A percentile compares a stretch with the other conserved stretches of the same genome.
These are phyloP conservation scores for Diorhabda carinulata DNA, from an alignment of 1,140 invertebrate species.

Conservation along the genomic window DNA sequence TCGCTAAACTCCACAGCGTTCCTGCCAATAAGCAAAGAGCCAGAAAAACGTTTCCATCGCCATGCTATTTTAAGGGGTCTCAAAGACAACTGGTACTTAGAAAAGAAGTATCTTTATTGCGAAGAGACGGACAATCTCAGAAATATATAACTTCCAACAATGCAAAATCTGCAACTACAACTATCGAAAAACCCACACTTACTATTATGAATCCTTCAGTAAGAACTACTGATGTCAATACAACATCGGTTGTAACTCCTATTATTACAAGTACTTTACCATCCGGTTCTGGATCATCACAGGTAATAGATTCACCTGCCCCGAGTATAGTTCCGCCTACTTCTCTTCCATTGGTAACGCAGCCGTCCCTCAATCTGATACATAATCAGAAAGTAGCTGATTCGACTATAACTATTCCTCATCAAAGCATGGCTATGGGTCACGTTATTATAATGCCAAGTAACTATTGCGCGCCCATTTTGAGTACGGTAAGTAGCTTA, in stretches of 20 bases:
- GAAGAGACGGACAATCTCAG: neutral
- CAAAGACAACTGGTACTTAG: neutral
- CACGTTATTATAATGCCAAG: slow-evolving; percentile 7
- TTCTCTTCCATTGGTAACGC: neutral
- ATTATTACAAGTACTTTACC: too few relatives aligned
- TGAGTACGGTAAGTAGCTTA: slow-evolving; percentile 10
- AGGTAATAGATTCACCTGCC: too few relatives aligned
- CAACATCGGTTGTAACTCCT: too few relatives aligned
- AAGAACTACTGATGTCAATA: too few relatives aligned
- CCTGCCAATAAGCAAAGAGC: slow-evolving; percentile 32
- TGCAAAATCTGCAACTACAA: neutral
- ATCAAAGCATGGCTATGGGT: neutral
- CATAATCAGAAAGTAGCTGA: slow-evolving; percentile 6
- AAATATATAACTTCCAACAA: neutral
- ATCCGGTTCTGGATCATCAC: too few relatives aligned
- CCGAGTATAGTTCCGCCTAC: neutral
- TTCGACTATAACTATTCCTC: neutral
- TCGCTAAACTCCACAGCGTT: slow-evolving; percentile 34
- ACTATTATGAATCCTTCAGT: too few relatives aligned
- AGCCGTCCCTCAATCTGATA: slow-evolving; percentile 5
- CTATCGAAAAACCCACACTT: too few relatives aligned
- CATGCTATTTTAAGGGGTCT: slow-evolving; percentile 24
- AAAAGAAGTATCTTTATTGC: neutral
- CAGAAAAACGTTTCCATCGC: slow-evolving; percentile 39
- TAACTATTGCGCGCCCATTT: slow-evolving; percentile 5